Evolutionary conservation across 2,888 invertebrate species (phyloP), one percentile per base, ranked within the genome.

Genomic region (Philhelius pedissequus): DNA sequence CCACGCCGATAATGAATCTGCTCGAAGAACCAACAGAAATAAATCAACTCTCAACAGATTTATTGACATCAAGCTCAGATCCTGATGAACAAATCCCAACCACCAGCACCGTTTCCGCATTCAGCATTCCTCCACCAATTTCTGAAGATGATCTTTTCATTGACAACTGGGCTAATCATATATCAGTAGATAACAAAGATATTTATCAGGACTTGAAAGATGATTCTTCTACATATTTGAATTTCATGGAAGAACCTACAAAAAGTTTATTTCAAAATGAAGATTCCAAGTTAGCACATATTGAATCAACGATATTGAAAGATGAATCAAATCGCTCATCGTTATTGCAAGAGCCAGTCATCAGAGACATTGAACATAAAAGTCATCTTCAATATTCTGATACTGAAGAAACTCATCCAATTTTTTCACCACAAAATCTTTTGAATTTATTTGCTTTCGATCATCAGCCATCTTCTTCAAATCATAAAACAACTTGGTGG

Each of bases 371-470:
- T 13, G 40, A 66, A 18, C 5, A 54, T 4, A 20, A 35, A 1
- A 15, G 4, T 9, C 35, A 69, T 11, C 13, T n/a, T 6, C 27
- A 1, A 30, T 9, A 32, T 15, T 27, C 27, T 35, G 30, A 64
- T n/a, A 22, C 32, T 5, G 27, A 30, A 1, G 35, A 84, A n/a
- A n/a, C 40, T 7, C 27, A 58, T 8, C 56, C 69, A n/a, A 20
- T 84, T 13, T 64, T 66, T 22, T 52, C 64, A 70, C 73, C 69
- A 4, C 32, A 27, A 8, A 75, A 54, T 11, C 60, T 84, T 22
- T 35, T 79, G 5, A 79, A 84, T 50, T 25, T 79, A 38, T 84
- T 84, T 45, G 20, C 20, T 20, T 43, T 69, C 4, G 83, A 84
- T 35, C 74, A 84, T 13, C 50, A 74, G n/a, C 75, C 83, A 5